These are phyloP conservation scores for Characodon lateralis DNA, from an alignment of 2,797 vertebrate genomes.

Conservation along the genomic window DNA sequence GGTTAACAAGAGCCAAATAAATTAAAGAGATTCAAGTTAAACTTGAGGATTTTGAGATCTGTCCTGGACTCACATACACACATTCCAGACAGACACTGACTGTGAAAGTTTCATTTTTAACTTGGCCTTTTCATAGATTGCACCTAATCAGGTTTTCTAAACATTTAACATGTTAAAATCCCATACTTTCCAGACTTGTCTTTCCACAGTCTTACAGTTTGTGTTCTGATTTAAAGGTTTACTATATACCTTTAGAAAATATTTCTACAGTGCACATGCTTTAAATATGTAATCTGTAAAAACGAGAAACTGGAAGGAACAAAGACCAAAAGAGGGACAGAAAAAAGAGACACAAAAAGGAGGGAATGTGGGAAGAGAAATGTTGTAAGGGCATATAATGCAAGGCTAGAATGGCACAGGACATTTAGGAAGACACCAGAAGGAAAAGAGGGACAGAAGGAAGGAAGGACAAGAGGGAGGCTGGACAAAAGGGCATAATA, in stretches of 20 bases:
- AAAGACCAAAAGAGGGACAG: background rate
- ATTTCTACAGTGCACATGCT: background rate
- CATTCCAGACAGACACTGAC: conserved; percentile 1
- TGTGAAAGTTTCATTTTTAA: background rate
- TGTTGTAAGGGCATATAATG: background rate
- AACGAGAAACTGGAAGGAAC: background rate
- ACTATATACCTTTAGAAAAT: background rate
- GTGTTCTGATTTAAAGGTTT: background rate
- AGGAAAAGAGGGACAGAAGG: background rate
- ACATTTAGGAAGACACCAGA: background rate
- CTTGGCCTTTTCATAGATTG: background rate
- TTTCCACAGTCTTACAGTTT: background rate
- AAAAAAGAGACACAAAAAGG: background rate
- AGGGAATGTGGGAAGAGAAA: too few species aligned
- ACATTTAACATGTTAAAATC: background rate
- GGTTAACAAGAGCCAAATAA: conserved; percentile 61
- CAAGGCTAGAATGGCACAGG: background rate
- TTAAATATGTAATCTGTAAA: background rate
- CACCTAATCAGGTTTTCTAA: background rate
- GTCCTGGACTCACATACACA: background rate
- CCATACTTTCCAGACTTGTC: background rate
- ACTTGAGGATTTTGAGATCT: background rate
- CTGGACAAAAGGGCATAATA: too few species aligned
- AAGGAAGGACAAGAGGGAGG: too few species aligned
- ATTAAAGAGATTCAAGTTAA: conserved; percentile 36